Evolutionary conservation across 2,113 vertebrate species (phyloP).

Genomic region (Tachycineta bicolor): DNA sequence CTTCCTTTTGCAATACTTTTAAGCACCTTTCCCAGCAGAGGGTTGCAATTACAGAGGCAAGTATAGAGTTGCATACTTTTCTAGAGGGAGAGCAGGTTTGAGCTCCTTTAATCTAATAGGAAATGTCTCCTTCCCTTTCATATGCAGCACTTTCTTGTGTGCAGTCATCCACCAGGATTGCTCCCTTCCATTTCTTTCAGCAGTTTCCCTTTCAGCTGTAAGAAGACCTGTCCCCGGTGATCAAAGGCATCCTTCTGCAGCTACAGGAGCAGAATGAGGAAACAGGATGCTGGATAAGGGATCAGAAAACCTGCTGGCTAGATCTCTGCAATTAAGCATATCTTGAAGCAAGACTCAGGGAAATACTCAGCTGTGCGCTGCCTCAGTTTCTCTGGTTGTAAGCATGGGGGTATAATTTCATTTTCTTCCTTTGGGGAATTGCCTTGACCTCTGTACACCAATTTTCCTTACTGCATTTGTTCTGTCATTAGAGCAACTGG

Average conservation of each 20-base stretch:
- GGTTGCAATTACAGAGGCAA: conserved; percentile 42
- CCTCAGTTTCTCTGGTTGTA: neutral
- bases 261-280: conserved; percentile 23
- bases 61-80: neutral
- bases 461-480: neutral
- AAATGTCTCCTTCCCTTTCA: conserved; percentile 45
- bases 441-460: neutral
- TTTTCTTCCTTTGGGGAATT: neutral
- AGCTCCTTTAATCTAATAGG: conserved; percentile 32
- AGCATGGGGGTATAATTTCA: neutral
- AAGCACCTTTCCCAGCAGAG: neutral
- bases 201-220: neutral
- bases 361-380: neutral
- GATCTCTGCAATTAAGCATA: conserved; percentile 6
- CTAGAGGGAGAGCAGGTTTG: conserved; percentile 41
- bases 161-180: conserved; percentile 17
- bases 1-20: conserved; percentile 35
- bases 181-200: conserved; percentile 23
- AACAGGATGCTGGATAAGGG: conserved; percentile 2
- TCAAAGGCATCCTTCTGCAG: conserved; percentile 10
- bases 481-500: conserved; percentile 15
- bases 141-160: conserved; percentile 33
- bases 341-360: neutral
- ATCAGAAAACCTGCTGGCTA: conserved; percentile 12
- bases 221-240: neutral